phyloP scores from a whole-genome alignment of 2,888 invertebrate species.

The Dicyrtoma fusca region DNA sequence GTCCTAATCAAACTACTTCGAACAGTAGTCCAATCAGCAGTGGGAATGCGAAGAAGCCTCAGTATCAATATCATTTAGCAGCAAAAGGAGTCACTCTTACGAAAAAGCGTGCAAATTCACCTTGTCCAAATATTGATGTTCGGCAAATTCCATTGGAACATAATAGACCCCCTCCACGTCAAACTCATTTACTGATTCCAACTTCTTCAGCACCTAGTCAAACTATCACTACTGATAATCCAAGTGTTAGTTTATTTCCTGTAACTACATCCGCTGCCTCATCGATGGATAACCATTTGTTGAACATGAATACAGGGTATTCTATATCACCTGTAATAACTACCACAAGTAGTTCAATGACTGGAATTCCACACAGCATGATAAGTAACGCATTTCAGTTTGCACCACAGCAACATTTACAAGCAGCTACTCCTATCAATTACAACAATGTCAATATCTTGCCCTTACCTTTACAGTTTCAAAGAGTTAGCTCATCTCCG shows the following conservation, averaged over 20 bases:
- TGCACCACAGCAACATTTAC: slow-evolving; percentile 22
- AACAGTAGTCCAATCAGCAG: slow-evolving; percentile 17
- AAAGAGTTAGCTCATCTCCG: slow-evolving; percentile 29
- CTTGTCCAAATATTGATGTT: slow-evolving; percentile 68
- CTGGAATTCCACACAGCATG: slow-evolving; percentile 18
- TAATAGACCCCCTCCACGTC: slow-evolving; percentile 58
- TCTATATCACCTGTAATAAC: slow-evolving; percentile 46
- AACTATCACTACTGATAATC: slow-evolving; percentile 34
- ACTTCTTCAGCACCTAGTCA: slow-evolving; percentile 43
- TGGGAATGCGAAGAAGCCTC: slow-evolving; percentile 40
- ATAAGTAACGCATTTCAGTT: slow-evolving; percentile 38
- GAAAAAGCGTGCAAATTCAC: slow-evolving; percentile 60
- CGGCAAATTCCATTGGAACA: slow-evolving; percentile 64
- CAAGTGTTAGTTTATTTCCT: slow-evolving; percentile 45
- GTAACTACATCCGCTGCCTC: slow-evolving; percentile 28
- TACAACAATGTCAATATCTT: slow-evolving; percentile 36
- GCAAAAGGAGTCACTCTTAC: slow-evolving; percentile 47
- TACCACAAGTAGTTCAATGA: slow-evolving; percentile 10
- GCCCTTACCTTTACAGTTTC: slow-evolving; percentile 38
- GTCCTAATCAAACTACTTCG: slow-evolving; percentile 12
- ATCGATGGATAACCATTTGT: slow-evolving; percentile 29
- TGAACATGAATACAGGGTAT: slow-evolving; percentile 48
- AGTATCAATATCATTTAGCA: slow-evolving; percentile 41
- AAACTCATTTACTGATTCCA: slow-evolving; percentile 7
- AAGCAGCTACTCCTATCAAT: slow-evolving; percentile 27